Conservation (phyloP, 2,113 vertebrate genomes). For the Tachysurus vachellii region DNA sequence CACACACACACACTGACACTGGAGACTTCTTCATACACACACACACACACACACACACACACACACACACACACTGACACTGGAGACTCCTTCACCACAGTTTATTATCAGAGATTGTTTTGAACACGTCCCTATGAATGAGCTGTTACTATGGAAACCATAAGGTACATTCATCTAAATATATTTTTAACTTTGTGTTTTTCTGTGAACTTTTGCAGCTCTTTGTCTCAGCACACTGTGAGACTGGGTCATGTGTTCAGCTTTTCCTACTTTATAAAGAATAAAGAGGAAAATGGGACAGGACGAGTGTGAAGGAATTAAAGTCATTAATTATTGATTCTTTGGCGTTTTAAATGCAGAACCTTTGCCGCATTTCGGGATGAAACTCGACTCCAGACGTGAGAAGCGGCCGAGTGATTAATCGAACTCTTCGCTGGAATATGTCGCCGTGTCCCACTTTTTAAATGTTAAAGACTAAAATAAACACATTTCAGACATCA, state of each 20-base stretch:
- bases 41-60: too few relatives aligned
- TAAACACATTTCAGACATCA: neutral
- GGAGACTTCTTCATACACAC: too few relatives aligned
- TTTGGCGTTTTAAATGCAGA: slow-evolving; percentile 2
- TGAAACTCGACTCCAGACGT: neutral
- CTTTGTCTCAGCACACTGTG: neutral
- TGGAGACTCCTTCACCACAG: too few relatives aligned
- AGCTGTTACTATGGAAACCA: too few relatives aligned
- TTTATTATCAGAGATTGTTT: too few relatives aligned
- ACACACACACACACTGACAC: too few relatives aligned
- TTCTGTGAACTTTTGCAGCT: neutral
- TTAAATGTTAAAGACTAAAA: slow-evolving; percentile 29
- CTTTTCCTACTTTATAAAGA: neutral
- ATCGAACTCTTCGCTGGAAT: neutral
- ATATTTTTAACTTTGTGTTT: neutral
- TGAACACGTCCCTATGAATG: too few relatives aligned
- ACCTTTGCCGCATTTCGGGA: neutral
- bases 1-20: too few relatives aligned
- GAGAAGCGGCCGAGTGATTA: neutral
- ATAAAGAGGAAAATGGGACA: neutral
- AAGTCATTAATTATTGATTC: slow-evolving; percentile 14
- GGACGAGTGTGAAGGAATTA: neutral
- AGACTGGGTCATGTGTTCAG: neutral
- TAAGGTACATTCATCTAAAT: too few relatives aligned
- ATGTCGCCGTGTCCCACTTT: neutral